phyloP scores from a whole-genome alignment of 2,113 vertebrate species.

The Lycaon pictus region DNA sequence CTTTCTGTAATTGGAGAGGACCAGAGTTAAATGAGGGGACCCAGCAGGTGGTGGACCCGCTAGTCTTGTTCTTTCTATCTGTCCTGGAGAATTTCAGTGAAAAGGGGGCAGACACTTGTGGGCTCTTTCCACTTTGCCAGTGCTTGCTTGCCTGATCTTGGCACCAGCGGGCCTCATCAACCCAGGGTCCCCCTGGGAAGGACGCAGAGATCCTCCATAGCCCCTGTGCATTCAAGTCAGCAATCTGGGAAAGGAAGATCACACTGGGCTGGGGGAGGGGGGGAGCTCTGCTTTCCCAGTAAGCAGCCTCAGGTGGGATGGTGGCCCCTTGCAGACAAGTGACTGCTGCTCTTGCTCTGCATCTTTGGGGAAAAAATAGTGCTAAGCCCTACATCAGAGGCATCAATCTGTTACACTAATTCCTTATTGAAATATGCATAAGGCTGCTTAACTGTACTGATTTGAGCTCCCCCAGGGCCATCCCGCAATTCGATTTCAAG shows the following conservation, averaged over 20 bases:
- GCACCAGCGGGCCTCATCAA: neutral
- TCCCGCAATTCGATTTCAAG: neutral
- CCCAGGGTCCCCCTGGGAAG: neutral
- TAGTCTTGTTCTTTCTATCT: neutral
- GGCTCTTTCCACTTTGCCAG: neutral
- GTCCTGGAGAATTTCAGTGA: neutral
- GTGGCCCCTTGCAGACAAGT: neutral
- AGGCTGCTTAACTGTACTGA: slow-evolving; percentile 60
- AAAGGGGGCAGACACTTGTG: neutral
- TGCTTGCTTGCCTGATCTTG: neutral
- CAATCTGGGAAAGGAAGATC: neutral
- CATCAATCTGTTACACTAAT: slow-evolving; percentile 50
- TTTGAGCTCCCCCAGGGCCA: slow-evolving; percentile 40
- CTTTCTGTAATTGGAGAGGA: neutral
- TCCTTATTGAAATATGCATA: slow-evolving; percentile 68
- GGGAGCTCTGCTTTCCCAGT: neutral
- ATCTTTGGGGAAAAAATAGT: neutral
- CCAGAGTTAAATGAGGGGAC: neutral
- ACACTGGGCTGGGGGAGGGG: fast-evolving
- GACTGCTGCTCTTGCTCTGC: neutral
- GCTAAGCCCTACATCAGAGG: slow-evolving; percentile 45
- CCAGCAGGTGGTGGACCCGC: neutral
- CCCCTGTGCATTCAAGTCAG: neutral
- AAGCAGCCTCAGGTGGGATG: neutral
- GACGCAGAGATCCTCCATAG: neutral